Percentiles rank a stretch among this genome's conserved stretches.
phyloP scores from a whole-genome alignment of 2,888 invertebrate species.

The Drosophila barbarae region DNA sequence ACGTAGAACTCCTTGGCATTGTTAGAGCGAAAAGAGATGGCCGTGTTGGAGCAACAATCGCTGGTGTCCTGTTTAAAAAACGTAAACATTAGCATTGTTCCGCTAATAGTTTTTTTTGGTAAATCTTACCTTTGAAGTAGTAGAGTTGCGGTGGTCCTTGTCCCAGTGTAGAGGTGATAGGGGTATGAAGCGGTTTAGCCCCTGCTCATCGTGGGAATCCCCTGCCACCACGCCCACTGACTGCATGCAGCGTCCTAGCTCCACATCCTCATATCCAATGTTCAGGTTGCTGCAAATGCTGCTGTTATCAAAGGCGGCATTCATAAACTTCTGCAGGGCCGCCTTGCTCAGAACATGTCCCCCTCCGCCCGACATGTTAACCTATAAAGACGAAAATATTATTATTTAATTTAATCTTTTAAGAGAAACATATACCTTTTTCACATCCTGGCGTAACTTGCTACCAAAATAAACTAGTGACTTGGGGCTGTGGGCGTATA shows the following conservation, averaged over 20 bases:
- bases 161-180: constrained; percentile 76
- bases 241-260: constrained; percentile 86
- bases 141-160: neutral
- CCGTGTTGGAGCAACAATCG: constrained; percentile 94
- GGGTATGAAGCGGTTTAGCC: constrained; percentile 95
- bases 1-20: constrained; percentile 95
- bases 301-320: constrained; percentile 85
- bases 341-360: constrained; percentile 95
- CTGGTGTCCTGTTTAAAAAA: constrained; percentile 83
- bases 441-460: constrained; percentile 84
- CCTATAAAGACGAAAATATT: constrained; percentile 78
- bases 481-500: constrained; percentile 85
- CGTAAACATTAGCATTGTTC: no score
- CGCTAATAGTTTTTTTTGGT: no score
- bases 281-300: constrained; percentile 81
- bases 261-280: constrained; percentile 74
- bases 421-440: constrained; percentile 54
- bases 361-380: constrained; percentile 93
- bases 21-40: constrained; percentile 96
- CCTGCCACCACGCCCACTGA: constrained; percentile 91
- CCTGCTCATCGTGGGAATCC: constrained; percentile 91
- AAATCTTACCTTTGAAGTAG: constrained; percentile 36
- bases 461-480: constrained; percentile 94
- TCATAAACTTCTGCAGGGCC: constrained; percentile 88
- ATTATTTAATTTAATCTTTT: neutral